phyloP scores from a whole-genome alignment of 2,888 invertebrate species.

The Dilophus febrilis region DNA sequence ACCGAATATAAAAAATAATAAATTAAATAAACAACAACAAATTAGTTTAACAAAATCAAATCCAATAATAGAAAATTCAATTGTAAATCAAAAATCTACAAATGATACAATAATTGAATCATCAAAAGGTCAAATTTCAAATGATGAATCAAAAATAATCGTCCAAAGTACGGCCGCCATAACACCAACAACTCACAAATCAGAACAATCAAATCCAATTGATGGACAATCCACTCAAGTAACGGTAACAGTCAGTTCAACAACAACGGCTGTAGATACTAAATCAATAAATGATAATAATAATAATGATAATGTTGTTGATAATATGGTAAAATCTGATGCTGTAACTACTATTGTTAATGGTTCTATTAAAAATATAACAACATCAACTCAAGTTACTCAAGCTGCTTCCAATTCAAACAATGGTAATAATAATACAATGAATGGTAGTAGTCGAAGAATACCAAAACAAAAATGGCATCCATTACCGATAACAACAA shows the following conservation, averaged over 20 bases:
- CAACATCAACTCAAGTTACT: constrained; percentile 4
- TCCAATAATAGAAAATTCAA: too few relatives aligned
- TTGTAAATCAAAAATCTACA: too few relatives aligned
- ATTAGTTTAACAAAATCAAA: too few relatives aligned
- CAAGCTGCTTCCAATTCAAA: neutral
- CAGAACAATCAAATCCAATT: neutral
- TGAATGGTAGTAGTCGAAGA: constrained; percentile 17
- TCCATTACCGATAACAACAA: constrained; percentile 70
- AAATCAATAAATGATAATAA: constrained; percentile 18
- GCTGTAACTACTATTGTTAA: too few relatives aligned
- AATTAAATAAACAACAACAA: too few relatives aligned
- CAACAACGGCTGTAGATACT: constrained; percentile 3
- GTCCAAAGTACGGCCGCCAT: constrained; percentile 1
- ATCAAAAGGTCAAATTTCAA: neutral
- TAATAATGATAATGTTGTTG: constrained; percentile 15
- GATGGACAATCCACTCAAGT: neutral
- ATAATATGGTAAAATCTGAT: too few relatives aligned
- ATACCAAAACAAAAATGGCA: constrained; percentile 67
- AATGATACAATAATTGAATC: constrained; percentile 5
- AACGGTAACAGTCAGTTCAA: neutral
- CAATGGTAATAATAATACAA: neutral
- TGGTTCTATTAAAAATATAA: constrained; percentile 8
- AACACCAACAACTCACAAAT: constrained; percentile 4
- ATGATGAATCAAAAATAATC: constrained; percentile 1
- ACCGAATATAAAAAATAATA: neutral